Base-by-base conservation (phyloP, 2,888 invertebrate genomes). In the Xanthorhoe spadicearia region DNA sequence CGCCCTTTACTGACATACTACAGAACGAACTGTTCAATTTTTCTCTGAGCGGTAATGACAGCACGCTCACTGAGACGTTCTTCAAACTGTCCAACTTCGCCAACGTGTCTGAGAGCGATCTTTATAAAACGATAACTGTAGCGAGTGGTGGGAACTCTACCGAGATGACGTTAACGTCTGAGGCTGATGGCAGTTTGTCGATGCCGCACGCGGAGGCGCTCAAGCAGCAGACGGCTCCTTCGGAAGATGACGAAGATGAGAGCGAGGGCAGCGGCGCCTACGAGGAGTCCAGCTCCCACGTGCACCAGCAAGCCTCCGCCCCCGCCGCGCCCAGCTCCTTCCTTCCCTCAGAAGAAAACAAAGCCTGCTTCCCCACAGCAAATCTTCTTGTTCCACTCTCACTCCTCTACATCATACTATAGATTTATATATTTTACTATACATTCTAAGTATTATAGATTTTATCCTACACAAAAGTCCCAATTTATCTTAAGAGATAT, bases 201-300 rank as follows among this genome's bases (percentile, higher is more conserved):
- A 65, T 74, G 54, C 91, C 90, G 5, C 82, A 78, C 35, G 89
- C 88, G 7, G 88, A 90, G 67, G 83, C 90, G 35, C 77, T 91
- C 55, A 90, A 90, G 65, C 87, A 89, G 58, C 87, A 87, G 15
- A 88, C 90, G 0, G 84, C 82, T 15, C 89, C 92, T 0, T 89
- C 91, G 10, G 92, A 92, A 66, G 92, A 92, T 67, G 91, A 92
- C 43, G 92, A 92, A 71, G 92, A 92, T 35, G 92, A 90, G 49
- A 77, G 83, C 0, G 92, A 92, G 76, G 92, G 92, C 1, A 91
- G 91, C 55, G 92, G 92, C 0, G 66, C 82, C 0, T 85, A 87
- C 58, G 90, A 90, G 46, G 90, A 90, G 46, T 68, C 81, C 0
- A 82, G 83, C 38, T 59, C 64, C 9, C 74, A 72, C 8, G 78